Evolutionary conservation across 2,113 vertebrate genomes (phyloP).

Genomic region (Rostratula benghalensis): DNA sequence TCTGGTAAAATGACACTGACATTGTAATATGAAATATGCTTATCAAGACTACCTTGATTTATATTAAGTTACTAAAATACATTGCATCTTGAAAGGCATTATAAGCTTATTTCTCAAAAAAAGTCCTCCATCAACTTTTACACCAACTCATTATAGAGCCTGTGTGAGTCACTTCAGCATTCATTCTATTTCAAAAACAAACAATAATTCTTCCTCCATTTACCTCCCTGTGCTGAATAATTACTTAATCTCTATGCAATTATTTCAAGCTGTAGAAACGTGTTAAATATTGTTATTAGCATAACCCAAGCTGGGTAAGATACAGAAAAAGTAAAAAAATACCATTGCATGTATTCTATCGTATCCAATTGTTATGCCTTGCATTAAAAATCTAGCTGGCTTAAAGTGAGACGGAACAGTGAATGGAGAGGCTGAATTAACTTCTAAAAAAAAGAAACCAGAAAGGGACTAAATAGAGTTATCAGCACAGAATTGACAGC

Average conservation of each 20-base stretch:
- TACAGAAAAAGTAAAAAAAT: not conserved
- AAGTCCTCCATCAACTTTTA: not conserved
- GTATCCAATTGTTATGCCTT: not conserved
- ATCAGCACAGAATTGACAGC: constrained; percentile 10
- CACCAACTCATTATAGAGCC: not conserved
- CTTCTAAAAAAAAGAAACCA: not conserved
- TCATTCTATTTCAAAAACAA: not conserved
- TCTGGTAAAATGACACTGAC: not conserved
- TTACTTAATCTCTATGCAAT: constrained; percentile 18
- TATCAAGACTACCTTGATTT: not conserved
- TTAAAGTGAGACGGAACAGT: not conserved
- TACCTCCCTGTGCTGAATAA: not conserved
- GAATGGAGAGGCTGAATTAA: not conserved
- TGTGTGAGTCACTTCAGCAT: not conserved
- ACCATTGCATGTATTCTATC: not conserved
- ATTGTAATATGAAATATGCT: not conserved
- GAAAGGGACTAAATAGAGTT: not conserved
- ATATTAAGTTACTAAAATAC: not conserved
- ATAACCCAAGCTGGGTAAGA: not conserved
- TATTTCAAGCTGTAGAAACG: constrained; percentile 2
- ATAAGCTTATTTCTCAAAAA: not conserved
- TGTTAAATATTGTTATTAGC: not conserved
- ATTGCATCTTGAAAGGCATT: not conserved
- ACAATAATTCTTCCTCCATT: not conserved
- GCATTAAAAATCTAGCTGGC: not conserved